phyloP scores from a whole-genome alignment of 2,797 vertebrate genomes.

The Sciaenops ocellatus region DNA sequence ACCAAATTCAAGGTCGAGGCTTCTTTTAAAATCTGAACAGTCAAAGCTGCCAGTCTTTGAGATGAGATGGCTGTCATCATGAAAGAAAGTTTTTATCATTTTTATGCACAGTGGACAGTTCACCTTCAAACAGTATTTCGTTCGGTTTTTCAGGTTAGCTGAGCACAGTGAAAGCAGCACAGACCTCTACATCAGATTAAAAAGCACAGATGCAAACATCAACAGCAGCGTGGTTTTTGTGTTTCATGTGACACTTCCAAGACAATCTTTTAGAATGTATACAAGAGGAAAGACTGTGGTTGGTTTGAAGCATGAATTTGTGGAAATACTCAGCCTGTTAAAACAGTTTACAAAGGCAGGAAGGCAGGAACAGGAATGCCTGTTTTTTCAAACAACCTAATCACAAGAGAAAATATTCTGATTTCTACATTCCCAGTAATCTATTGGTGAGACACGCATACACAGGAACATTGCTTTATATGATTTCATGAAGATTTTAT shows the following conservation, averaged over 20 bases:
- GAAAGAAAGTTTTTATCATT: conserved; percentile 19
- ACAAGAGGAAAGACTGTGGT: neutral
- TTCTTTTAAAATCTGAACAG: conserved; percentile 1
- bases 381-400: conserved; percentile 15
- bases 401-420: neutral
- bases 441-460: neutral
- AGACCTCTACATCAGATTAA: neutral
- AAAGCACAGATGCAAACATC: conserved; percentile 1
- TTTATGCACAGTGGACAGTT: conserved; percentile 28
- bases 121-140: conserved; percentile 13
- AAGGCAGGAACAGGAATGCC: neutral
- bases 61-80: conserved; percentile 7
- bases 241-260: neutral
- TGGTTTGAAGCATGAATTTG: conserved; percentile 5
- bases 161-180: neutral
- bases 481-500: neutral
- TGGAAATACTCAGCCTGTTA: conserved; percentile 11
- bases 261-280: neutral
- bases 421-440: neutral
- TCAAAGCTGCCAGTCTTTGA: conserved; percentile 16
- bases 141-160: neutral
- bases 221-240: neutral
- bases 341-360: conserved; percentile 2
- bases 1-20: conserved; percentile 30
- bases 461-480: neutral